A percentile compares a stretch with the other conserved stretches of the same genome.
phyloP scores from a whole-genome alignment of 2,797 vertebrate species.

The Alcedo atthis region DNA sequence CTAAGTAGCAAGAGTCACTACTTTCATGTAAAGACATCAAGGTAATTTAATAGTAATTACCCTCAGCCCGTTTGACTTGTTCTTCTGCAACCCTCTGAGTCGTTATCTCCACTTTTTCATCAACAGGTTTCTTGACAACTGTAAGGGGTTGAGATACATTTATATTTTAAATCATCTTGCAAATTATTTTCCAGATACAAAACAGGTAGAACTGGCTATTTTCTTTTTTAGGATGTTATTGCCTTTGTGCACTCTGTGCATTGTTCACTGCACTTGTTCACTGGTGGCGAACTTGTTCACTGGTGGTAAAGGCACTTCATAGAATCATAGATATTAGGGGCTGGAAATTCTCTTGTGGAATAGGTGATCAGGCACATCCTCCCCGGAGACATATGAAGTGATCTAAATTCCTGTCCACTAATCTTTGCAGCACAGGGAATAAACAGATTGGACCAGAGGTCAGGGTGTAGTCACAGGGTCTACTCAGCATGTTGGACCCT shows the following conservation, averaged over 20 bases:
- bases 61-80: conserved; percentile 83
- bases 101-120: conserved; percentile 79
- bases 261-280: background rate
- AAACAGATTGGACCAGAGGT: background rate
- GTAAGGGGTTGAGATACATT: conserved; percentile 69
- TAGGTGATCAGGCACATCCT: background rate
- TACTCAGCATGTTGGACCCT: no score
- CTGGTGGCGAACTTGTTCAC: background rate
- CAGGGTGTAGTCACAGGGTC: background rate
- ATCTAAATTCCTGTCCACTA: background rate
- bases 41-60: conserved; percentile 75
- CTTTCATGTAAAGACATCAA: background rate
- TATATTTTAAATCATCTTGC: conserved; percentile 42
- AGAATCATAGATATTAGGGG: no score
- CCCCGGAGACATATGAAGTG: background rate
- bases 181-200: background rate
- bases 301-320: background rate
- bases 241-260: background rate
- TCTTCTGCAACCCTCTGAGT: conserved; percentile 79
- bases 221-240: background rate
- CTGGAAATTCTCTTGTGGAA: background rate
- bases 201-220: background rate
- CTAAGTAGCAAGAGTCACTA: background rate
- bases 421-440: background rate
- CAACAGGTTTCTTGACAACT: conserved; percentile 80